These are phyloP conservation scores for Teleogryllus occipitalis DNA, from an alignment of 1,140 invertebrate genomes.

Conservation along the genomic window DNA sequence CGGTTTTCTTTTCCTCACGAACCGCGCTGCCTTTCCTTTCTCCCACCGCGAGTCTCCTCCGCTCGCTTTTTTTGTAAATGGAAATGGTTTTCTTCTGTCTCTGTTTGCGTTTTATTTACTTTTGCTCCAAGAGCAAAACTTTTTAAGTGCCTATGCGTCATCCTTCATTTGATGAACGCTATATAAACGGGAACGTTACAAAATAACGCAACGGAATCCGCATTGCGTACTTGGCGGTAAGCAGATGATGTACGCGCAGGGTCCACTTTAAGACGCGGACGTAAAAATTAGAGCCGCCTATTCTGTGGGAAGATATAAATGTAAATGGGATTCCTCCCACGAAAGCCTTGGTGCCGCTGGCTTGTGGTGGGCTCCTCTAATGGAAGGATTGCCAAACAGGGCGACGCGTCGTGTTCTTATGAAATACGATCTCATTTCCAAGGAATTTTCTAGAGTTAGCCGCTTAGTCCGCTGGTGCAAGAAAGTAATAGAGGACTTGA, in stretches of 20 bases:
- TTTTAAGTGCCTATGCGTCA: neutral
- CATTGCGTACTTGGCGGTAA: neutral
- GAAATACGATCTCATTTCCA: neutral
- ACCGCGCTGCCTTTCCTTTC: neutral
- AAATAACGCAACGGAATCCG: neutral
- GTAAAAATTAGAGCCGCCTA: neutral
- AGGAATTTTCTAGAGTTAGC: neutral
- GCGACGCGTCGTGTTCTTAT: neutral
- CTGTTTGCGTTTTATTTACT: neutral
- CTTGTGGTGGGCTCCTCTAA: neutral
- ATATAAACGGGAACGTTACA: neutral
- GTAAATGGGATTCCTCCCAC: neutral
- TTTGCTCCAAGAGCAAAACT: neutral
- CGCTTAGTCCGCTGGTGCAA: neutral
- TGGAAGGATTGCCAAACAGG: neutral
- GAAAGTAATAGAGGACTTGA: neutral
- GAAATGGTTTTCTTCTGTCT: neutral
- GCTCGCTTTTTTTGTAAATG: neutral
- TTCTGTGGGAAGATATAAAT: neutral
- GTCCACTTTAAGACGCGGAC: neutral
- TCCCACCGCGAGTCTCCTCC: neutral
- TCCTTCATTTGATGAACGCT: neutral
- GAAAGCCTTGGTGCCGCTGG: neutral
- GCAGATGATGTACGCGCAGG: neutral
- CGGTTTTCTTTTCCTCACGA: neutral